phyloP scores from a whole-genome alignment of 2,888 invertebrate genomes.

The Drosophila mimica region DNA sequence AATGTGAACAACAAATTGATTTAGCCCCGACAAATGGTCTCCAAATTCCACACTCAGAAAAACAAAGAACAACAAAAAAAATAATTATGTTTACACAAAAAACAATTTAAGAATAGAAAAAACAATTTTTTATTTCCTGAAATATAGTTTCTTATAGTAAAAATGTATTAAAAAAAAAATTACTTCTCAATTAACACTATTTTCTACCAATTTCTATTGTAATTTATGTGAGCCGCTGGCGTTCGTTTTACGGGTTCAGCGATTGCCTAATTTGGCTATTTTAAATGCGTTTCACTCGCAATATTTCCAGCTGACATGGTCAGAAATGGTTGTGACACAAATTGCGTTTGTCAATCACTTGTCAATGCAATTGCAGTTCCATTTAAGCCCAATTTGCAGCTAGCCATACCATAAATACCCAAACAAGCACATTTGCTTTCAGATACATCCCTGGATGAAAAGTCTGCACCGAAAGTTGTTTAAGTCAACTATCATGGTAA shows the following conservation, averaged over 20 bases:
- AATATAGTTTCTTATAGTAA: background rate
- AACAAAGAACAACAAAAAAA: background rate
- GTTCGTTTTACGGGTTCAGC: slow-evolving; percentile 11
- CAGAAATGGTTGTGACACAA: slow-evolving; percentile 60
- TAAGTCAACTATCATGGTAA: too few species aligned
- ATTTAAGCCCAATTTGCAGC: slow-evolving; percentile 18
- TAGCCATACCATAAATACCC: background rate
- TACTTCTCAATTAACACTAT: background rate
- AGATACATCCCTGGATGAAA: background rate
- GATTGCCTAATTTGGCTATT: slow-evolving; percentile 43
- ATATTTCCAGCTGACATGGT: slow-evolving; percentile 55
- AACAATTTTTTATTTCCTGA: background rate
- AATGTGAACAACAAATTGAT: slow-evolving; percentile 8
- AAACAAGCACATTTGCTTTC: background rate
- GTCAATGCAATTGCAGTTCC: slow-evolving; percentile 38
- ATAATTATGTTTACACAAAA: background rate
- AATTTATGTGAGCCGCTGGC: background rate
- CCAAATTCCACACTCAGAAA: background rate
- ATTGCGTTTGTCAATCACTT: slow-evolving; percentile 50
- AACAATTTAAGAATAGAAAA: background rate
- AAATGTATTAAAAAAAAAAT: background rate
- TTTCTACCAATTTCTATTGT: background rate
- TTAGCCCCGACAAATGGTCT: background rate
- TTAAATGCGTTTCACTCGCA: slow-evolving; percentile 57
- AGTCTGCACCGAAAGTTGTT: background rate